Evolutionary conservation across 2,888 invertebrate species (phyloP), one percentile per base, ranked within the genome.

Genomic region (Notodonta ziczac): DNA sequence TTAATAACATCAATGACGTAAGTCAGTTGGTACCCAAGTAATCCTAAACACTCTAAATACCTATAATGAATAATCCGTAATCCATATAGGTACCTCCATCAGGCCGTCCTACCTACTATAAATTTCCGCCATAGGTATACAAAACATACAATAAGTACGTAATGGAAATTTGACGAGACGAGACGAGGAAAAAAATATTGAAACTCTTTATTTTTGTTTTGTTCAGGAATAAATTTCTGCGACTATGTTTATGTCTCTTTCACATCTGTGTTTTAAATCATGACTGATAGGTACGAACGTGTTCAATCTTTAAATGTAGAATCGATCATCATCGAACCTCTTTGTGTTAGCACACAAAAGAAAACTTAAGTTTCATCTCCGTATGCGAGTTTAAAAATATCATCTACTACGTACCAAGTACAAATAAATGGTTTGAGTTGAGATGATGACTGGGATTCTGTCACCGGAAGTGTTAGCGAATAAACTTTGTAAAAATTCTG

Each of bases 291-390:
- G 14, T 12, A 50, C 50, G 16, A 50, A 50, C 50, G 50, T 50
- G 50, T 50, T 50, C 10, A 50, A 50, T 50, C 50, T 50, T 48
- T 16, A 50, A 46, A 50, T 50, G 9, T 6, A 6, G 9, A 16
- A 50, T 50, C 50, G 16, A 16, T 50, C 50, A 16, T 16, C 50
- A 16, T 16, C 50, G 50, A 12, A 50, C 9, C 8, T 50, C 50
- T 50, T 50, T 50, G 50, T 50, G 9, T 9, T 50, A 44, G 44
- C 16, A 50, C 16, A 16, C 24, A 48, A 48, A 48, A 48, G 16
- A 24, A 58, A 68, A 60, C 53, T 35, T 39, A 40, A 57, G 42
- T 39, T 59, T 69, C 61, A 61, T 59, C 55, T 57, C 16, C 42
- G 7, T 54, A 64, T 55, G 13, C 5, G 13, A n/a, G 13, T 46